Evolutionary conservation across 2,113 vertebrate species (phyloP).

Genomic region (Eulacestoma nigropectus): DNA sequence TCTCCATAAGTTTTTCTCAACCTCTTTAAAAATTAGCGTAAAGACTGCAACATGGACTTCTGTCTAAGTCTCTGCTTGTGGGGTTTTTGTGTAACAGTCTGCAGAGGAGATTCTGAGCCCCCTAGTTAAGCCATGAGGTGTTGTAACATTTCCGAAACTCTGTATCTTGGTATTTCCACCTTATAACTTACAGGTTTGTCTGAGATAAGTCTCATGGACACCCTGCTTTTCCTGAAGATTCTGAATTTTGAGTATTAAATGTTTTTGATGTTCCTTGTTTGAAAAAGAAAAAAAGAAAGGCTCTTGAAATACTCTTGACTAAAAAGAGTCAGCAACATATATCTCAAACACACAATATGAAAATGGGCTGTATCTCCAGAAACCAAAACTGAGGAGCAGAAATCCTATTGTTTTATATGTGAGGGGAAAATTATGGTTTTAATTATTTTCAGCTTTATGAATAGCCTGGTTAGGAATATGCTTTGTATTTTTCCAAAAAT

Average conservation of each 20-base stretch:
- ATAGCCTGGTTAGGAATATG: background rate
- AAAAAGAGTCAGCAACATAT: background rate
- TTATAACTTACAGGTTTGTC: background rate
- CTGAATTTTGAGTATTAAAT: background rate
- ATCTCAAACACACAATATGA: background rate
- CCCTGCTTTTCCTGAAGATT: background rate
- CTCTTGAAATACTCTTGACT: background rate
- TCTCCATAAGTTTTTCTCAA: background rate
- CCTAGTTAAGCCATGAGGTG: background rate
- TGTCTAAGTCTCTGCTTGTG: background rate
- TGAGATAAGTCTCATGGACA: background rate
- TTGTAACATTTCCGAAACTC: background rate
- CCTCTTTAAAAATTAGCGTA: background rate
- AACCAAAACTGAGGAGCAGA: background rate
- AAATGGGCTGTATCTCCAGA: background rate
- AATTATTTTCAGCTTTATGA: background rate
- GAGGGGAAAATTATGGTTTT: background rate
- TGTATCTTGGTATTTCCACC: background rate
- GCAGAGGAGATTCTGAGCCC: background rate
- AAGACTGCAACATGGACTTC: background rate
- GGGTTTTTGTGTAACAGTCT: background rate
- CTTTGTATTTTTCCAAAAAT: background rate
- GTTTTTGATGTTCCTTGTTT: background rate
- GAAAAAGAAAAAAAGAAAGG: background rate
- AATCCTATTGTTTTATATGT: background rate